phyloP scores from a whole-genome alignment of 92 coral and sea anemone species.

The Micromussa lordhowensis region DNA sequence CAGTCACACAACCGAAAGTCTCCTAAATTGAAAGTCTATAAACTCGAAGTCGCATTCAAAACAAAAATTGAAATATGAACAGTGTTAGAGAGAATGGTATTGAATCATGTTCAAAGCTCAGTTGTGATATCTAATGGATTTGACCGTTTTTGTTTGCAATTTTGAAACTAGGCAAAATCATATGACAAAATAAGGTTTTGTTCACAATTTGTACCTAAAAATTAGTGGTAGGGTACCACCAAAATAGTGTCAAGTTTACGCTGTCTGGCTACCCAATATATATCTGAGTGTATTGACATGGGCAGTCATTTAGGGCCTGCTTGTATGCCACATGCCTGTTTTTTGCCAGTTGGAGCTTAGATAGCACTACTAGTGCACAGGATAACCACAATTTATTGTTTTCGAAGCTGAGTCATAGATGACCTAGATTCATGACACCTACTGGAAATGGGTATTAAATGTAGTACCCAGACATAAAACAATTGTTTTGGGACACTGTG shows the following conservation, averaged over 20 bases:
- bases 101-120: slow-evolving; percentile 27
- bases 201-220: slow-evolving; percentile 20
- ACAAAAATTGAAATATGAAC: slow-evolving; percentile 18
- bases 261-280: slow-evolving; percentile 7
- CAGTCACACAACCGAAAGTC: slow-evolving; percentile 21
- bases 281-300: background rate
- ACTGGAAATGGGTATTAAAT: slow-evolving; percentile 19
- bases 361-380: background rate
- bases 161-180: slow-evolving; percentile 19
- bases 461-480: slow-evolving; percentile 8
- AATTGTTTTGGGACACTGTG: slow-evolving; percentile 18
- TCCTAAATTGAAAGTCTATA: slow-evolving; percentile 10
- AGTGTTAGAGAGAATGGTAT: slow-evolving; percentile 27
- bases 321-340: slow-evolving; percentile 18
- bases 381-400: background rate
- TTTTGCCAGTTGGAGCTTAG: slow-evolving; percentile 5
- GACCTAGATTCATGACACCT: slow-evolving; percentile 15
- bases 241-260: slow-evolving; percentile 28
- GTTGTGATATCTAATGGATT: slow-evolving; percentile 15
- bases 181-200: background rate
- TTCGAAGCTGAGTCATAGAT: slow-evolving; percentile 18
- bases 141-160: slow-evolving; percentile 21
- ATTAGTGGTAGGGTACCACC: slow-evolving; percentile 22
- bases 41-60: slow-evolving; percentile 10
- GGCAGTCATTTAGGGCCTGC: slow-evolving; percentile 18